Evolutionary conservation across 2,888 invertebrate species (phyloP), one percentile per base, ranked within the genome.

Genomic region (Eupithecia tripunctaria): DNA sequence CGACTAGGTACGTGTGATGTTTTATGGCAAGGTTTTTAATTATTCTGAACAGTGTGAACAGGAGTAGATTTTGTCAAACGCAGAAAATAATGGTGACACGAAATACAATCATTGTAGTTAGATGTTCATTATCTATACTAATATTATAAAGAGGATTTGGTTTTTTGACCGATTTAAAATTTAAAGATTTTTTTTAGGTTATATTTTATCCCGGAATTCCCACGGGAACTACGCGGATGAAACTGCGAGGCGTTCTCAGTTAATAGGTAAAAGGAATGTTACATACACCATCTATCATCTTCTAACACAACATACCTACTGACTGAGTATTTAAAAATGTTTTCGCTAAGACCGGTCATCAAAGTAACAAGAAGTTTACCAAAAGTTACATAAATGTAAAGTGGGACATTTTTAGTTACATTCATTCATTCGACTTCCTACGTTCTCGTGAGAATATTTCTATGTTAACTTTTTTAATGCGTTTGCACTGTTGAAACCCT

Each of bases 351-450:
- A 43, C 67, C 32, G 62, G 62, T 68, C 21, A 32, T 32, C 36
- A 63, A 67, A 27, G 43, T 56, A 47, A 38, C 43, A 69, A 51
- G 21, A 68, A 73, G 32, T 15, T 43, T 51, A 29, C 63, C 56
- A 63, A 64, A 69, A 66, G 70, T 76, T 76, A 76, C 67, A 73
- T 76, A 73, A 73, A 69, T 71, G 68, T 62, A 36, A 70, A 73
- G 75, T 76, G 59, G 75, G 71, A 64, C 73, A 69, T 47, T 68
- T 73, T 75, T 75, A 68, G 72, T 72, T 64, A 74, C 71, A 71
- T 68, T 72, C 67, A 69, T 71, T 66, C 59, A 69, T 62, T 47
- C 38, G 59, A 72, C 72, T 72, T 75, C 72, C 70, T 67, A 51
- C 27, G 60, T 62, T 66, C 62, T 62, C 72, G 70, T 72, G 75